Conservation (phyloP, 2,113 vertebrate genomes). For the Cephalopterus ornatus region DNA sequence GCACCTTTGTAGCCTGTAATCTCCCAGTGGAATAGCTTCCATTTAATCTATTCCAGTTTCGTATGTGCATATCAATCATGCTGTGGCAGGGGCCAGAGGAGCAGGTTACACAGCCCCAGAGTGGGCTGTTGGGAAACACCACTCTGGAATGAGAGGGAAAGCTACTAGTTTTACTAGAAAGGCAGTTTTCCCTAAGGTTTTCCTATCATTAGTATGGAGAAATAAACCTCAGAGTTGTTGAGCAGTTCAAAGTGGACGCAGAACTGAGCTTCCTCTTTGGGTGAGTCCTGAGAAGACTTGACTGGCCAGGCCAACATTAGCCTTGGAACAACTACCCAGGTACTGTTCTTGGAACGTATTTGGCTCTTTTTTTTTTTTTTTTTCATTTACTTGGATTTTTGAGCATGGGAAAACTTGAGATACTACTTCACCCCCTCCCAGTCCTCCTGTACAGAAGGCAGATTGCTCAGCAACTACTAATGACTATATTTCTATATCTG, state of each 20-base stretch:
- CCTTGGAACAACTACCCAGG: not conserved
- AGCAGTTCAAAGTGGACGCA: not conserved
- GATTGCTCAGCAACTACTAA: not conserved
- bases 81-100: not conserved
- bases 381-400: not conserved
- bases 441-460: not conserved
- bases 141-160: not conserved
- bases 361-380: not conserved
- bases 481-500: not conserved
- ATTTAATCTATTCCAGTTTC: not conserved
- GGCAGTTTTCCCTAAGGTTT: not conserved
- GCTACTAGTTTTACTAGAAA: not conserved
- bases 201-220: not conserved
- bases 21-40: not conserved
- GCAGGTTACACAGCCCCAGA: not conserved
- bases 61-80: accelerated
- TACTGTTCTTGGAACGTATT: not conserved
- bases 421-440: accelerated
- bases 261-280: not conserved
- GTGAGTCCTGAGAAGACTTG: not conserved
- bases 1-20: not conserved
- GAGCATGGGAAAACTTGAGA: not conserved
- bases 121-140: not conserved
- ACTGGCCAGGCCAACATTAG: not conserved
- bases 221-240: not conserved